phyloP scores from a whole-genome alignment of 2,797 vertebrate species.

The Micropoecilia bifurca region DNA sequence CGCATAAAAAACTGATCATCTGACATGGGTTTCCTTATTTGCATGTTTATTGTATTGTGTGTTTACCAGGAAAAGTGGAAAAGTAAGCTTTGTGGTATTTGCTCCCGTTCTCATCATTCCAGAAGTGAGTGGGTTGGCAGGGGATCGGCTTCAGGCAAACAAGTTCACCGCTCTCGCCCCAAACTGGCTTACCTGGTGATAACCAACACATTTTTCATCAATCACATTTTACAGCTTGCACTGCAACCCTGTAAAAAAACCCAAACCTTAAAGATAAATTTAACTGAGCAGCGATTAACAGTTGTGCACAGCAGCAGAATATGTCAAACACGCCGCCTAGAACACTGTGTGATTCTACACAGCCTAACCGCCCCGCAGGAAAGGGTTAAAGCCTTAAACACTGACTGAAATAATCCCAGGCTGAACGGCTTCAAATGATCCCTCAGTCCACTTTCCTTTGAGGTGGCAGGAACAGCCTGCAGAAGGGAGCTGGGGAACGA shows the following conservation, averaged over 20 bases:
- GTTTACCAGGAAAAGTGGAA: slow-evolving; percentile 89
- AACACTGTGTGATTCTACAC: slow-evolving; percentile 48
- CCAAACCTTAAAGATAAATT: slow-evolving; percentile 16
- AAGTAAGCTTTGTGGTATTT: slow-evolving; percentile 98
- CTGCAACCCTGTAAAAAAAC: too few species aligned
- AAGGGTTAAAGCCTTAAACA: slow-evolving; percentile 56
- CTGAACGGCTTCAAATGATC: slow-evolving; percentile 65
- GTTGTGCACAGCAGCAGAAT: background rate
- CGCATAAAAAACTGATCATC: background rate
- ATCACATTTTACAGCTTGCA: slow-evolving; percentile 1
- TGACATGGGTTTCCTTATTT: background rate
- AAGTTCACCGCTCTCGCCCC: slow-evolving; percentile 95
- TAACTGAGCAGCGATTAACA: slow-evolving; percentile 15
- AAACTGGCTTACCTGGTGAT: slow-evolving; percentile 88
- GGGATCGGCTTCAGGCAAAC: slow-evolving; percentile 95
- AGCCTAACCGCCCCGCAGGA: slow-evolving; percentile 46
- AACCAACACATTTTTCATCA: slow-evolving; percentile 22
- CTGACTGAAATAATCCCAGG: slow-evolving; percentile 59
- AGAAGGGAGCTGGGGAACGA: slow-evolving; percentile 49
- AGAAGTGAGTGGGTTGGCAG: slow-evolving; percentile 96
- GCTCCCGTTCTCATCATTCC: slow-evolving; percentile 93
- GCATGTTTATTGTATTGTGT: slow-evolving; percentile 4
- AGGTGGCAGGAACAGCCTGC: slow-evolving; percentile 48
- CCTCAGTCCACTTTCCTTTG: slow-evolving; percentile 60
- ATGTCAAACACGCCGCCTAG: slow-evolving; percentile 18